A percentile compares a stretch with the other conserved stretches of the same genome.
Evolutionary conservation across 2,797 vertebrate species (phyloP).

Genomic region (Helostoma temminkii): DNA sequence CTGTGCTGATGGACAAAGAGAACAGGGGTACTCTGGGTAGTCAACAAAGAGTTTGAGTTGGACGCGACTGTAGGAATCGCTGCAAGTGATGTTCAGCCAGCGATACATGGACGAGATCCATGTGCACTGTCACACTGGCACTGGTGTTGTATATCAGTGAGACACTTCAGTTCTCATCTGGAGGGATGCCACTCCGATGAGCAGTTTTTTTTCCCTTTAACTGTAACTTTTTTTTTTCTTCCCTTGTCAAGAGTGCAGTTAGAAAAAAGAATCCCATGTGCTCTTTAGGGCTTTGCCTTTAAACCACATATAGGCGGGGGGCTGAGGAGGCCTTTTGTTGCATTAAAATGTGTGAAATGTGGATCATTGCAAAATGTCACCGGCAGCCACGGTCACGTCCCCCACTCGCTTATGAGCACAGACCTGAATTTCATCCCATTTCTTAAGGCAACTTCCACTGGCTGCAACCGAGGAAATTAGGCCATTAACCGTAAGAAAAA

Average conservation of each 20-base stretch:
- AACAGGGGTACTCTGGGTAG: constrained; percentile 63
- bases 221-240: constrained; percentile 6
- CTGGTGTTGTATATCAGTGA: constrained; percentile 59
- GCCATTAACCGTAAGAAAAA: constrained; percentile 42
- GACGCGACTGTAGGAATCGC: constrained; percentile 48
- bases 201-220: constrained; percentile 31
- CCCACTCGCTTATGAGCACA: constrained; percentile 36
- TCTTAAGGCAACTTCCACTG: constrained; percentile 45
- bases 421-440: constrained; percentile 35
- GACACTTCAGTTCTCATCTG: constrained; percentile 62
- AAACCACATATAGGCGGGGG: constrained; percentile 35
- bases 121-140: constrained; percentile 60
- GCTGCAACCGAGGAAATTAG: constrained; percentile 35
- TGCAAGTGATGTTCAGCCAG: constrained; percentile 73
- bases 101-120: constrained; percentile 65
- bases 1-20: constrained; percentile 61
- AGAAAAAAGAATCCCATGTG: constrained; percentile 16
- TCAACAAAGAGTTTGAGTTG: constrained; percentile 68
- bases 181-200: constrained; percentile 69
- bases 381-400: constrained; percentile 48
- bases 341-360: constrained; percentile 65
- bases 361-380: constrained; percentile 70
- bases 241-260: constrained; percentile 28
- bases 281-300: constrained; percentile 52
- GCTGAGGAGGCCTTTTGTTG: constrained; percentile 49